phyloP scores from a whole-genome alignment of 2,888 invertebrate genomes.

The Isotomurus palustris region DNA sequence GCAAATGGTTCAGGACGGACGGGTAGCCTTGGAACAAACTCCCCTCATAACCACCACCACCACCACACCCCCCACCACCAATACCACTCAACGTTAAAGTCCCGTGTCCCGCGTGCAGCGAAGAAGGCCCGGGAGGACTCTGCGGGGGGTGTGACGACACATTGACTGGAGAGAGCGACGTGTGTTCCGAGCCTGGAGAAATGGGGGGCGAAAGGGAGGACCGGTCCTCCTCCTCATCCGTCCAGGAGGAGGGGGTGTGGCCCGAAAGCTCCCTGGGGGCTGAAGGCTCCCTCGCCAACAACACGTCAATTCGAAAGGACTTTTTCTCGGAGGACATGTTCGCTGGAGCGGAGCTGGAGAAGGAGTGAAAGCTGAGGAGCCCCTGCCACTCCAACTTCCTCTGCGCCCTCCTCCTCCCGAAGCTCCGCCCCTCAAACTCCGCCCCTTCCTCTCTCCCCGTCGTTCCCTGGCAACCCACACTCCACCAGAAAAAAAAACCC shows the following conservation, averaged over 20 bases:
- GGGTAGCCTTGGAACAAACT: constrained; percentile 18
- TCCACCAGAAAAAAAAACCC: too few relatives aligned
- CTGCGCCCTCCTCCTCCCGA: not conserved
- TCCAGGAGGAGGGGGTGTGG: constrained; percentile 16
- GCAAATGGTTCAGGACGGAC: constrained; percentile 37
- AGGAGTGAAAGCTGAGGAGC: too few relatives aligned
- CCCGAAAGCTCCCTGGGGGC: constrained; percentile 24
- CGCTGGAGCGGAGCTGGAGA: too few relatives aligned
- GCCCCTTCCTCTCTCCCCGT: too few relatives aligned
- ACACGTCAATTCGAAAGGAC: constrained; percentile 86
- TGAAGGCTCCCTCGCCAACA: constrained; percentile 61
- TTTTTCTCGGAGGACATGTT: constrained; percentile 62
- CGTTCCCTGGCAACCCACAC: too few relatives aligned
- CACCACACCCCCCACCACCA: not conserved
- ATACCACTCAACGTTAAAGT: too few relatives aligned
- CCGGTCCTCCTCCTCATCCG: constrained; percentile 32
- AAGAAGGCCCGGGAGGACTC: not conserved
- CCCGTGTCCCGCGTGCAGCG: too few relatives aligned
- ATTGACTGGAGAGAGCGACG: constrained; percentile 15
- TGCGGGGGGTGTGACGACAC: not conserved
- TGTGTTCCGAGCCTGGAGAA: constrained; percentile 70
- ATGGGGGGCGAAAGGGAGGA: constrained; percentile 66
- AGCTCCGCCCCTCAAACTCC: not conserved
- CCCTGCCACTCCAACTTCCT: too few relatives aligned
- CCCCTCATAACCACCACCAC: not conserved